Evolutionary conservation across 2,113 vertebrate genomes (phyloP).

Genomic region (Corapipo altera): DNA sequence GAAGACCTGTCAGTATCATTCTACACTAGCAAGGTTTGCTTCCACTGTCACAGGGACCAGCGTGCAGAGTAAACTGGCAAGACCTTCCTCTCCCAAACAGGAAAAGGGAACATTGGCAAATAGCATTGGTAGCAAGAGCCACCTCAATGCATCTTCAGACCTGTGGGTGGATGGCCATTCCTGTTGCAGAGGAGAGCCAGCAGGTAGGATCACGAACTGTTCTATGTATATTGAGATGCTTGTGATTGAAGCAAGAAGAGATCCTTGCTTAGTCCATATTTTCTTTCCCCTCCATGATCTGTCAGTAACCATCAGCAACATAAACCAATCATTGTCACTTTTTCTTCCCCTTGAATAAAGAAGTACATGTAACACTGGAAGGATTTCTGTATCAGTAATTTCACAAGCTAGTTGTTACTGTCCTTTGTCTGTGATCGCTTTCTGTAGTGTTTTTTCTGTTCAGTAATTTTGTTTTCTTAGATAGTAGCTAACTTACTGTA

Average conservation of each 20-base stretch:
- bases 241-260: neutral
- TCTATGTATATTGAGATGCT: neutral
- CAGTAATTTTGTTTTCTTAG: neutral
- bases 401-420: neutral
- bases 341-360: neutral
- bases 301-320: neutral
- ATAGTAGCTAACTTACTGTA: neutral
- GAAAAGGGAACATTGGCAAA: neutral
- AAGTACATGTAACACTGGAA: neutral
- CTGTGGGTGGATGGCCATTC: neutral
- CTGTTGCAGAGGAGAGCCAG: neutral
- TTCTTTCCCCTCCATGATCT: neutral
- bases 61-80: neutral
- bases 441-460: neutral
- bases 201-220: conserved; percentile 34
- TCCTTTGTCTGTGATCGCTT: neutral
- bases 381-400: neutral
- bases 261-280: neutral
- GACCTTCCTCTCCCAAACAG: neutral
- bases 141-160: neutral
- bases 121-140: neutral
- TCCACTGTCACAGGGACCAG: neutral
- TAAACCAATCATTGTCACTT: neutral
- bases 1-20: neutral
- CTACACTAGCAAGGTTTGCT: neutral